phyloP scores from a whole-genome alignment of 35 echinoderm and acorn worm species.

The Apostichopus californicus region DNA sequence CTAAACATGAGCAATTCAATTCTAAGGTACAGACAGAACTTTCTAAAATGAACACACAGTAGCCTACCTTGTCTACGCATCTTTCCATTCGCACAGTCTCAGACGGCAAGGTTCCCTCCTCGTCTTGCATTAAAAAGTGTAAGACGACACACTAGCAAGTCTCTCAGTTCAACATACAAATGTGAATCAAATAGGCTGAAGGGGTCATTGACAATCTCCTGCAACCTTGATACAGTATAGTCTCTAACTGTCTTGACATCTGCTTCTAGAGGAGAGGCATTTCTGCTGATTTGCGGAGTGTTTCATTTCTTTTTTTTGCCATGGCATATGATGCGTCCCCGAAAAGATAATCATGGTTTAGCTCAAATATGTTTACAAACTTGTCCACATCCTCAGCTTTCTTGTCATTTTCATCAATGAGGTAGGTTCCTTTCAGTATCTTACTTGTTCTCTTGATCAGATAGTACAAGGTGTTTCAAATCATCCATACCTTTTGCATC shows the following conservation, averaged over 20 bases:
- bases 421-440: no score
- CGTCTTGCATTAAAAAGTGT: slow-evolving; percentile 62
- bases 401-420: no score
- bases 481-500: background rate
- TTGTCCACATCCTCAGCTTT: no score
- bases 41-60: no score
- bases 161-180: slow-evolving; percentile 21
- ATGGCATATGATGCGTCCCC: no score
- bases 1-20: no score
- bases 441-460: background rate
- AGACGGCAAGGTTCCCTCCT: slow-evolving; percentile 52
- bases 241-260: slow-evolving; percentile 49
- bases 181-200: slow-evolving; percentile 5
- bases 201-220: background rate
- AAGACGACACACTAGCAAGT: slow-evolving; percentile 40
- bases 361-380: no score
- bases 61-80: no score
- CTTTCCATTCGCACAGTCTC: slow-evolving; percentile 33
- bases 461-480: slow-evolving; percentile 44
- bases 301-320: no score
- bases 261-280: background rate
- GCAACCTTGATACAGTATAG: background rate
- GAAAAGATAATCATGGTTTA: no score
- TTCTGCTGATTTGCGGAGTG: no score
- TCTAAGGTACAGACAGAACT: no score